A percentile compares a stretch with the other conserved stretches of the same genome.
phyloP scores from a whole-genome alignment of 2,888 invertebrate species.

The Drosophila stalkeri region DNA sequence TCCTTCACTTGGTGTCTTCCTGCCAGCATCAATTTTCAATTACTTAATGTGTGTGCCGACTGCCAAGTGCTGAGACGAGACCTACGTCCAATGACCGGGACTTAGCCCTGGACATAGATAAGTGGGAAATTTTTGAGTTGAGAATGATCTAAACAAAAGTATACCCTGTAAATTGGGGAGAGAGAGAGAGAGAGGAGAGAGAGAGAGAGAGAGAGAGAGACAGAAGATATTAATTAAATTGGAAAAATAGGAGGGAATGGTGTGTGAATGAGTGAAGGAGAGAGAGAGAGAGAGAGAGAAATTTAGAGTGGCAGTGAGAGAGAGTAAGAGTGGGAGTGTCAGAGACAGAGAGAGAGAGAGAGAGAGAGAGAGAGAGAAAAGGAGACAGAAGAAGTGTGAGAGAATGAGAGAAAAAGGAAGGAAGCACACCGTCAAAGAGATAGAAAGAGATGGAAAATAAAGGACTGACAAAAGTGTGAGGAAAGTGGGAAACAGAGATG shows the following conservation, averaged over 20 bases:
- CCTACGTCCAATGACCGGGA: conserved; percentile 4
- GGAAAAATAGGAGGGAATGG: too few relatives aligned
- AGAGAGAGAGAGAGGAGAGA: not conserved
- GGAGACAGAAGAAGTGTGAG: not conserved
- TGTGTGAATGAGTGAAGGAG: too few relatives aligned
- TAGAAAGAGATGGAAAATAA: too few relatives aligned
- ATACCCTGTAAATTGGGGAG: not conserved
- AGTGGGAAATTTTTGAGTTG: not conserved
- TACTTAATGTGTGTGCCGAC: conserved; percentile 63
- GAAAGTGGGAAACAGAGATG: not conserved
- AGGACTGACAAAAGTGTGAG: not conserved
- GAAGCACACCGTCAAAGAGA: not conserved
- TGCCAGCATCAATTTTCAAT: conserved; percentile 54
- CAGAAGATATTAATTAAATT: too few relatives aligned
- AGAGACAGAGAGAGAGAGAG: not conserved
- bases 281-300: not conserved
- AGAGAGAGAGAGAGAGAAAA: not conserved
- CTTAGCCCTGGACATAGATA: not conserved
- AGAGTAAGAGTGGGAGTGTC: too few relatives aligned
- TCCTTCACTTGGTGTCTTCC: conserved; percentile 13
- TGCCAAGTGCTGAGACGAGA: conserved; percentile 23
- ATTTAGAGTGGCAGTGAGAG: not conserved
- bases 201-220: too few relatives aligned
- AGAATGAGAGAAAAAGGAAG: too few relatives aligned
- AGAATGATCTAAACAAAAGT: not conserved